phyloP scores from a whole-genome alignment of 2,888 invertebrate genomes.

The Chrysolina oricalcia region DNA sequence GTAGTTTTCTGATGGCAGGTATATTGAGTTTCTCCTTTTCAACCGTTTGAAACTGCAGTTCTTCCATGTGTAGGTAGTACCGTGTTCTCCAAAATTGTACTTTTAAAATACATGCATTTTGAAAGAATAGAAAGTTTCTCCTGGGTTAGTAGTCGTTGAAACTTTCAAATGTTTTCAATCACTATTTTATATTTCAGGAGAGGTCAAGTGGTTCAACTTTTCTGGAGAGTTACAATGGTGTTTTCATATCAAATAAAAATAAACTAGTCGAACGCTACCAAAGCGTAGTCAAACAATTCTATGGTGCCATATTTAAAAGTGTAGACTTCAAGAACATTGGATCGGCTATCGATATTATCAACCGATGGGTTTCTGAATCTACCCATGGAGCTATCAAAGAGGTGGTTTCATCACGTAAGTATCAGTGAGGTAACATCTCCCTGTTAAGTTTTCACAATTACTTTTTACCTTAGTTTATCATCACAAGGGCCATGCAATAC shows the following conservation, averaged over 20 bases:
- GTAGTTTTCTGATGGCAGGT: too few species aligned
- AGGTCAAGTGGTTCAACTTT: conserved; percentile 55
- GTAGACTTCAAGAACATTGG: conserved; percentile 74
- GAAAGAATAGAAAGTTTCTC: too few species aligned
- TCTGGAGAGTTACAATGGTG: conserved; percentile 72
- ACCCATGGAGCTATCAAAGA: conserved; percentile 75
- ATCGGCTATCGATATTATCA: conserved; percentile 73
- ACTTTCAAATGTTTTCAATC: not conserved
- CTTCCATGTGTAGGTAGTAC: too few species aligned
- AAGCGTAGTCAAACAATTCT: conserved; percentile 71
- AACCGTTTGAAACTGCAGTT: too few species aligned
- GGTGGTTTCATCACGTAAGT: conserved; percentile 53
- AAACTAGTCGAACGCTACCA: conserved; percentile 71
- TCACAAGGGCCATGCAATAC: too few species aligned
- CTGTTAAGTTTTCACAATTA: too few species aligned
- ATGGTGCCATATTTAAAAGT: conserved; percentile 72
- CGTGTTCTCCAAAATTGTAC: too few species aligned
- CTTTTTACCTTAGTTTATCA: too few species aligned
- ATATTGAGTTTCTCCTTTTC: too few species aligned
- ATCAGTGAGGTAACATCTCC: conserved; percentile 12
- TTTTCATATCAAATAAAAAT: conserved; percentile 72
- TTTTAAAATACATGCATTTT: too few species aligned
- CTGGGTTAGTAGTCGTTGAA: too few species aligned
- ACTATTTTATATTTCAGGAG: conserved; percentile 56
- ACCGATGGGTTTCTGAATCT: conserved; percentile 75